A percentile compares a stretch with the other conserved stretches of the same genome.
phyloP scores from a whole-genome alignment of 2,888 invertebrate species.

The Itoplectis maculator region DNA sequence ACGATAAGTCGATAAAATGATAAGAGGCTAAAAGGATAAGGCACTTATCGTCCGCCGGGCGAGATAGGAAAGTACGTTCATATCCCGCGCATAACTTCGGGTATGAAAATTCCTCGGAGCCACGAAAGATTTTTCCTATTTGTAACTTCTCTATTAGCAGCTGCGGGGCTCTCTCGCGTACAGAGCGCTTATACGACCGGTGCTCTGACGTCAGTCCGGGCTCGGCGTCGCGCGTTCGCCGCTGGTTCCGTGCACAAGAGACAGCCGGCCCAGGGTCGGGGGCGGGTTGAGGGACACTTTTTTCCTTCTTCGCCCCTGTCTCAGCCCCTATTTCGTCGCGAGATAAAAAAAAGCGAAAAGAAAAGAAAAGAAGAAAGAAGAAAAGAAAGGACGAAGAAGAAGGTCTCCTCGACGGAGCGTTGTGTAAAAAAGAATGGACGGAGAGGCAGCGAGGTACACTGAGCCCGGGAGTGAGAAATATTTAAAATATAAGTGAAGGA shows the following conservation, averaged over 20 bases:
- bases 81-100: not conserved
- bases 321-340: constrained; percentile 31
- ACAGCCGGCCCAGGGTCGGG: not conserved
- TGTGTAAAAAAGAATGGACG: constrained; percentile 26
- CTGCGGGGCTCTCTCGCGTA: constrained; percentile 41
- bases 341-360: constrained; percentile 35
- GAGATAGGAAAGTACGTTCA: not conserved
- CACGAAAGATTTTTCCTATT: constrained; percentile 15
- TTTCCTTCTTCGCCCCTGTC: constrained; percentile 9
- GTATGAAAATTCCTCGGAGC: not conserved
- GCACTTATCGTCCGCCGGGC: constrained; percentile 8
- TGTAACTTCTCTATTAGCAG: constrained; percentile 49
- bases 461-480: constrained; percentile 55
- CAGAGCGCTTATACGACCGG: constrained; percentile 36
- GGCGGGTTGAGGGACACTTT: constrained; percentile 19
- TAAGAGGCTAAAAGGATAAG: not conserved
- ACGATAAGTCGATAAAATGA: not conserved
- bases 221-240: constrained; percentile 54
- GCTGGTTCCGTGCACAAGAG: constrained; percentile 35
- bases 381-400: too few species aligned
- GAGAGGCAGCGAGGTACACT: not conserved
- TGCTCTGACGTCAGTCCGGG: constrained; percentile 29
- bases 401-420: constrained; percentile 16
- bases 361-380: too few species aligned
- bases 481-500: constrained; percentile 72